Evolutionary conservation across 2,797 vertebrate genomes (phyloP), one percentile per base, ranked within the genome.

Genomic region (Cossypha heuglini): DNA sequence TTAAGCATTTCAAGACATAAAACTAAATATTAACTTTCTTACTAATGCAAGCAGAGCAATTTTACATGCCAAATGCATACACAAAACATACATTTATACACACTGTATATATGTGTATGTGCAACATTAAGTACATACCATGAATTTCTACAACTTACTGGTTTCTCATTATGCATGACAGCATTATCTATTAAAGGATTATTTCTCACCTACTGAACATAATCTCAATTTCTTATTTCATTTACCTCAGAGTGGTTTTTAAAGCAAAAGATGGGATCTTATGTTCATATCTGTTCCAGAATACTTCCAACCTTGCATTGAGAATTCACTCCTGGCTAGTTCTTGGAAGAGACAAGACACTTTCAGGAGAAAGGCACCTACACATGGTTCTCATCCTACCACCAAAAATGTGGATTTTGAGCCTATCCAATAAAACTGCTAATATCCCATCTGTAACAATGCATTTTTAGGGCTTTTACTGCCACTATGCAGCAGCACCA

Each of bases 1-100:
- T 51, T 81, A 83, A 28, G 25, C 57, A 72, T 62, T 71, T 82
- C 40, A 55, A 90, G 55, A 43, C 18, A 22, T 29, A 77, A 57
- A 91, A 83, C 24, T 84, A 93, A 93, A 67, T 52, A 93, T 96
- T 96, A 96, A 95, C 82, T 95, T 94, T 24, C 24, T 61, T 35
- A 45, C 29, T 52, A 66, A 59, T 16, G 21, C 46, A 69, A 69
- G 42, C 19, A 69, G 9, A 71, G 6, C 42, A 26, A n/a, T 48
- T 77, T 84, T 59, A 48, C 6, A 18, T 84, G 43, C 45, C n/a
- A 63, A 67, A 74, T 57, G 35, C 7, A 49, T 2, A n/a, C 29
- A 76, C 21, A 12, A 8, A 14, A 5, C 20, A 55, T 6, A 1
- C 6, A 51, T 62, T 66, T 40, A 40, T 10, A 37, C 11, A 64